Conservation (phyloP, 2,888 invertebrate species). For the Eupithecia subumbrata region DNA sequence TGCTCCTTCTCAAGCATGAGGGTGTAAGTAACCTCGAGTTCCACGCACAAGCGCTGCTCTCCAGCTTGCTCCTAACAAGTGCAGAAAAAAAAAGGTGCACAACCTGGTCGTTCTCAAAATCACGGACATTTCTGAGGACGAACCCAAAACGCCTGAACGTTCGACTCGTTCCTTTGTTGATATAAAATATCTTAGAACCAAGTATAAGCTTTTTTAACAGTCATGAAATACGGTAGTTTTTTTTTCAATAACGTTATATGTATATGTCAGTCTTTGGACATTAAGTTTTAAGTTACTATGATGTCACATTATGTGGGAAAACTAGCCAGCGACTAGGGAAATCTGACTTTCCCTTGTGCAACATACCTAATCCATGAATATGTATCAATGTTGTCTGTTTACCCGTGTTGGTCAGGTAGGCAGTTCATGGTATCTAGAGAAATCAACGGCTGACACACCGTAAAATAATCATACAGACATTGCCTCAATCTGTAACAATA, state of each 20-base stretch:
- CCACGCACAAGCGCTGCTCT: too few species aligned
- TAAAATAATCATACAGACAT: background rate
- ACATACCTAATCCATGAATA: constrained; percentile 42
- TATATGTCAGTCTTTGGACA: background rate
- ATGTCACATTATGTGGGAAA: constrained; percentile 41
- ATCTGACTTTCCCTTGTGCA: constrained; percentile 50
- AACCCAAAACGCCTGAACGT: too few species aligned
- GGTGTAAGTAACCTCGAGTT: too few species aligned
- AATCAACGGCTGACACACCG: background rate
- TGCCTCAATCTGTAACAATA: background rate
- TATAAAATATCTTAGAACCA: background rate
- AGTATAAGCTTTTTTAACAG: background rate
- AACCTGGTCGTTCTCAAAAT: too few species aligned
- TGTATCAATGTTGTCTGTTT: constrained; percentile 43
- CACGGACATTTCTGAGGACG: too few species aligned
- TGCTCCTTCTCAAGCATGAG: too few species aligned
- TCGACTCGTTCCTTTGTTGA: background rate
- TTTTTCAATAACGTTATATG: background rate
- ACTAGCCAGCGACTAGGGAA: constrained; percentile 40
- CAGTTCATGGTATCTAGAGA: background rate
- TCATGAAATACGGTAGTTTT: background rate
- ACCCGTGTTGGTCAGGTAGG: constrained; percentile 34
- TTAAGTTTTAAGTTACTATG: constrained; percentile 5
- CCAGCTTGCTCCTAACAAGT: too few species aligned
- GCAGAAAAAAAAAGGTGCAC: too few species aligned